Evolutionary conservation across 2,113 vertebrate genomes (phyloP).

Genomic region (Brienomyrus brachyistius): DNA sequence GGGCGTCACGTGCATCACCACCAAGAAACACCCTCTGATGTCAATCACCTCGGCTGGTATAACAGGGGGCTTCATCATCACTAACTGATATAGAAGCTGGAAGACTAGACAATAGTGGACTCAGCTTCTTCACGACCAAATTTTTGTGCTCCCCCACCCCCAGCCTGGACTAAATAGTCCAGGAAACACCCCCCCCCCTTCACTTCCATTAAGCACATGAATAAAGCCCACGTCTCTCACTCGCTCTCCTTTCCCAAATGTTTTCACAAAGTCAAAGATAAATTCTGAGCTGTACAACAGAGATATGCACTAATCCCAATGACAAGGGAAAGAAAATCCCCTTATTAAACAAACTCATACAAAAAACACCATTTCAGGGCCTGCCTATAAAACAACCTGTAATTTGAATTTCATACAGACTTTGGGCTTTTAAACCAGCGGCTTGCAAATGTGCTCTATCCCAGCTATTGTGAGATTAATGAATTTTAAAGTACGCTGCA

Average conservation of each 20-base stretch:
- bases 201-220: background rate
- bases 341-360: conserved; percentile 13
- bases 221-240: background rate
- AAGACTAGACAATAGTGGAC: background rate
- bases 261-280: conserved; percentile 8
- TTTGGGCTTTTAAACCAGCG: conserved; percentile 3
- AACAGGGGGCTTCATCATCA: background rate
- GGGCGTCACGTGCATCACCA: background rate
- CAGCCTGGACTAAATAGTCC: background rate
- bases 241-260: background rate
- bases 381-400: background rate
- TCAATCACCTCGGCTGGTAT: background rate
- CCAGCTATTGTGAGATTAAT: background rate
- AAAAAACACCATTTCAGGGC: conserved; percentile 10
- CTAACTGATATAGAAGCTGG: background rate
- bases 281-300: conserved; percentile 6
- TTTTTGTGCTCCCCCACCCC: background rate
- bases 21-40: background rate
- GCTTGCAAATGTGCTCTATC: background rate
- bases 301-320: conserved; percentile 14
- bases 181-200: background rate
- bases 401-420: conserved; percentile 14
- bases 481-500: background rate
- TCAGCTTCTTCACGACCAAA: background rate
- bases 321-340: background rate